phyloP scores from a whole-genome alignment of 2,888 invertebrate genomes.

The Cheilosia soror region DNA sequence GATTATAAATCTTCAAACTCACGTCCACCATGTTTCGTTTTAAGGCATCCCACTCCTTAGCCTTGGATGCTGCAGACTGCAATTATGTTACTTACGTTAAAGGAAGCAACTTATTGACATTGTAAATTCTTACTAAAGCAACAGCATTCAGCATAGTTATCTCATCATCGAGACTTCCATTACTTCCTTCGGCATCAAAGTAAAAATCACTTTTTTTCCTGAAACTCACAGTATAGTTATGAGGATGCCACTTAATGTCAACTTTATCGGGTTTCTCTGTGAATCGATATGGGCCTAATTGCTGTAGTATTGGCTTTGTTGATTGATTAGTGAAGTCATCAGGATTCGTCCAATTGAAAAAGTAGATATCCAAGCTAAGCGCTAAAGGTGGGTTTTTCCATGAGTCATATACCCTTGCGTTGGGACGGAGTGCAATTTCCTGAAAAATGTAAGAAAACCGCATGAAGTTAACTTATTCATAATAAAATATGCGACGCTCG shows the following conservation, averaged over 20 bases:
- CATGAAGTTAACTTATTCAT: background rate
- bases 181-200: constrained; percentile 88
- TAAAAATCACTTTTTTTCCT: constrained; percentile 88
- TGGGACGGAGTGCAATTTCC: constrained; percentile 87
- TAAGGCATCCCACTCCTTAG: constrained; percentile 86
- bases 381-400: constrained; percentile 89
- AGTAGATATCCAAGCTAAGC: constrained; percentile 87
- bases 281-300: constrained; percentile 88
- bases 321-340: constrained; percentile 86
- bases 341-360: constrained; percentile 93
- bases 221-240: constrained; percentile 90
- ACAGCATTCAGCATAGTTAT: constrained; percentile 91
- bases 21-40: constrained; percentile 86
- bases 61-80: constrained; percentile 84
- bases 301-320: constrained; percentile 85
- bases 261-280: constrained; percentile 89
- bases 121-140: constrained; percentile 87
- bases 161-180: constrained; percentile 88
- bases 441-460: constrained; percentile 79
- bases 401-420: constrained; percentile 86
- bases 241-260: constrained; percentile 89
- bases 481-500: no score
- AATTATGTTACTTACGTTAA: constrained; percentile 48
- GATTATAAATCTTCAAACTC: constrained; percentile 85
- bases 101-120: background rate